Evolutionary conservation across 2,113 vertebrate genomes (phyloP), one percentile per base, ranked within the genome.

Genomic region (Pluvianellus socialis): DNA sequence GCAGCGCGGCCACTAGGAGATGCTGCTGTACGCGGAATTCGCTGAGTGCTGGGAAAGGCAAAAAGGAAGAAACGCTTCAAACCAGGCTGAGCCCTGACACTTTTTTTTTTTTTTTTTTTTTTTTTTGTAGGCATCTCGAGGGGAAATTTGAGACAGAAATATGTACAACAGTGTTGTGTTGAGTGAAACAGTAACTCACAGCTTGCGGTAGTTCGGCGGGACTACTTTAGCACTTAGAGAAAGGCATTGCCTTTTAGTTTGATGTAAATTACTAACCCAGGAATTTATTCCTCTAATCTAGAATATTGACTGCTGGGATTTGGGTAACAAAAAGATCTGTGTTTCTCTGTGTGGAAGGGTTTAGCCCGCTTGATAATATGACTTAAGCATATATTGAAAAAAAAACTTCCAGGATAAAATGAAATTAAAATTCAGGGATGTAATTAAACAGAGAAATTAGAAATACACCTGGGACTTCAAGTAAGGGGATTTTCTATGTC

Each of bases 1-100:
- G 12, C 32, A 8, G 65, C 19, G 40, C 2, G 33, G 73, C 98
- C 98, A 86, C 97, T 94, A 98, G 98, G 92, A 79, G 98, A 50
- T 93, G 96, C 97, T 98, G 95, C 90, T 88, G 95, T 18, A 93
- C 47, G 12, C 22, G 3, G 79, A 96, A 98, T 96, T 8, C 86
- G 5, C 6, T 7, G 13, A 12, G 38, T 7, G 1, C 52, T 27
- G 32, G 6, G 11, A 10, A 8, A 38, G 33, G 13, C 44, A 12
- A 10, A 77, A 82, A 32, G 32, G 6, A 20, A 68, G 40, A 62
- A 58, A 65, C 35, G 13, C 72, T 90, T 88, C 30, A 33, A 82
- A 7, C 27, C 38, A 9, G 8, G 59, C 22, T 55, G 33, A 86
- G 58, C 28, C 27, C 1, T 11, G 33, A 40, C 74, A 30, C 11